Base-by-base conservation (phyloP, 2,113 vertebrate genomes). In the Phrynocephalus versicolor region DNA sequence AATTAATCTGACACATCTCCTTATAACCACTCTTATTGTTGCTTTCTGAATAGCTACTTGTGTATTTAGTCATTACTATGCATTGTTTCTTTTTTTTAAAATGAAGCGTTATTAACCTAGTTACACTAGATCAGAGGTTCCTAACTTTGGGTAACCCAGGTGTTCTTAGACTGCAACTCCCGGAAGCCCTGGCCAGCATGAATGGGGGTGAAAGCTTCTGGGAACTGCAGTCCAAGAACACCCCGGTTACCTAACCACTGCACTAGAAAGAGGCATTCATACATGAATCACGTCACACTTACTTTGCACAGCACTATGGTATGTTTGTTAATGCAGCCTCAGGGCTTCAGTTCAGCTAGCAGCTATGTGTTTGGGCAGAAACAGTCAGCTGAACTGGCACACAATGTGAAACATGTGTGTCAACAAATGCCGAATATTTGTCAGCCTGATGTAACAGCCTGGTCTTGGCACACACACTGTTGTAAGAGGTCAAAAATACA, bases 1-100 rank as follows among this genome's bases (percentile, higher is more conserved):
- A 92, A 85, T 25, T 87, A 85, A 3, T 35, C 81, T 91, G 51
- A 84, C 88, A 94, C 85, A 87, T 88, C 9, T 75, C 65, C 45
- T 7, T n/a, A n/a, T n/a, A n/a, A 25, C 27, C 90, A 79, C 57
- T 39, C 18, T 39, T 30, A 16, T 41, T 73, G 55, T 62, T 41
- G 30, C 70, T 23, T 73, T 72, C 55, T 73, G 55, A 83, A 41
- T 41, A 2, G 4, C 13, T 60, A n/a, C 23, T 55, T 41, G 35
- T 69, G n/a, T 37, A n/a, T 39, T 81, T 51, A 51, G 39, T 14
- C 39, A 67, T 19, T 16, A 16, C 9, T 6, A 23, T 37, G 64
- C 23, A 79, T 2, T 65, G 3, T 7, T 35, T 4, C 37, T 13
- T 19, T 16, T 64, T 79, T 69, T 39, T n/a, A 51, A 75, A 55